Conservation (phyloP, 2,797 vertebrate species). For the Silurus aristotelis region DNA sequence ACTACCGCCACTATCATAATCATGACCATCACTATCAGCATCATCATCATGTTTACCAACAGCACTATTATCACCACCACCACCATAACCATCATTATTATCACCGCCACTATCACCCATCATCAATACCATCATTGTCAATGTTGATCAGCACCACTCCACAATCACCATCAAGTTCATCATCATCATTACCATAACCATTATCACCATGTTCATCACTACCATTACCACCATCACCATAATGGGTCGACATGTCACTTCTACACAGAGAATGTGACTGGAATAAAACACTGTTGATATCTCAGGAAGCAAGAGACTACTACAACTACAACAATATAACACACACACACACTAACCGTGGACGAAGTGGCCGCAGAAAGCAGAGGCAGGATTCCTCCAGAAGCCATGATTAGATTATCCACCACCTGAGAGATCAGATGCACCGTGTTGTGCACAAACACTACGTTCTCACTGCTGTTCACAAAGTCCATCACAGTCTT, state of each 20-base stretch:
- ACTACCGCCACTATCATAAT: not conserved
- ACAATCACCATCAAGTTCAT: too few relatives aligned
- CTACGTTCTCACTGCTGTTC: constrained; percentile 95
- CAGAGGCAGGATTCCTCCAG: constrained; percentile 94
- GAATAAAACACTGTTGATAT: not conserved
- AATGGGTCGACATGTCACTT: too few relatives aligned
- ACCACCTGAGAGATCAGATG: constrained; percentile 98
- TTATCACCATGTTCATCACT: too few relatives aligned
- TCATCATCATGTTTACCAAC: not conserved
- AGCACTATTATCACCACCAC: not conserved
- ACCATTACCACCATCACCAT: too few relatives aligned
- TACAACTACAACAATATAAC: too few relatives aligned
- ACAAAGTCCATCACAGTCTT: constrained; percentile 98
- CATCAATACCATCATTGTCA: too few relatives aligned
- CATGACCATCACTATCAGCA: not conserved
- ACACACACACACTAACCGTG: constrained; percentile 66
- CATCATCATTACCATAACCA: too few relatives aligned
- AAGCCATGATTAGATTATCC: constrained; percentile 98
- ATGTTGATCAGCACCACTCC: too few relatives aligned
- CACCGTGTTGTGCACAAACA: constrained; percentile 98
- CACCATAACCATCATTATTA: constrained; percentile 11
- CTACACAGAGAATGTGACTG: not conserved
- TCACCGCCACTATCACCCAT: not conserved
- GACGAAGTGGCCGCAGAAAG: constrained; percentile 96
- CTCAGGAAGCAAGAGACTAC: not conserved